Conservation (phyloP, 2,797 vertebrate species). For the Cheirogaleus major region DNA sequence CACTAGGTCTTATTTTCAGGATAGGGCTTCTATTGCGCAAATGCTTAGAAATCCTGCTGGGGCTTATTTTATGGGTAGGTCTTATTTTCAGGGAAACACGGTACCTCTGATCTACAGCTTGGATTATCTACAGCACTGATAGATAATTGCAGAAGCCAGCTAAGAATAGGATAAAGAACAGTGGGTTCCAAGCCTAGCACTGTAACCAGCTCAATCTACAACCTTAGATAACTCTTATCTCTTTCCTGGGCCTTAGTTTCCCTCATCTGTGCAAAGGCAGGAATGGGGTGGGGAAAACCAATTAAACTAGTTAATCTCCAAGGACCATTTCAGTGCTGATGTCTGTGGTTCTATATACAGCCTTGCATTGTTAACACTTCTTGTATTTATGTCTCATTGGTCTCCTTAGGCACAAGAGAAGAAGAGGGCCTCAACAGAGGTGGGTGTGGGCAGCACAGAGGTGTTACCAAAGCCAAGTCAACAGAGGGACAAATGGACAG, state of each 20-base stretch:
- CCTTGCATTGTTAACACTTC: slow-evolving; percentile 18
- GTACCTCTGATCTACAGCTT: neutral
- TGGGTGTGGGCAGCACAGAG: neutral
- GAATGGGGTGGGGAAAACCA: neutral
- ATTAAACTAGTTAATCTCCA: neutral
- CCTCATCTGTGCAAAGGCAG: neutral
- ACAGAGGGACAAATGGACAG: neutral
- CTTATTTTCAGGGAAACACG: no score
- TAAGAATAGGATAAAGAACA: slow-evolving; percentile 36
- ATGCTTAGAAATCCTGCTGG: no score
- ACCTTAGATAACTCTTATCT: neutral
- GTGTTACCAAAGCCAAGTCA: neutral
- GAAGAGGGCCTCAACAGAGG: slow-evolving; percentile 27
- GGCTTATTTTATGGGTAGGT: no score
- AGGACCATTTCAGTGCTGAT: neutral
- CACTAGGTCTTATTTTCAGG: no score
- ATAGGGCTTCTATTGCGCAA: no score
- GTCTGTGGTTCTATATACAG: neutral
- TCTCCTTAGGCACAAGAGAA: neutral
- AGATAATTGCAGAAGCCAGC: neutral
- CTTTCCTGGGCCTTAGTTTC: neutral
- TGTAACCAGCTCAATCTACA: neutral
- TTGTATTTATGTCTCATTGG: neutral
- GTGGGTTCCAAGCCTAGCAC: neutral
- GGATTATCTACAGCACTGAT: neutral